Evolutionary conservation across 1,140 invertebrate species (phyloP), one percentile per base, ranked within the genome.

Genomic region (Centruroides sculpturatus): DNA sequence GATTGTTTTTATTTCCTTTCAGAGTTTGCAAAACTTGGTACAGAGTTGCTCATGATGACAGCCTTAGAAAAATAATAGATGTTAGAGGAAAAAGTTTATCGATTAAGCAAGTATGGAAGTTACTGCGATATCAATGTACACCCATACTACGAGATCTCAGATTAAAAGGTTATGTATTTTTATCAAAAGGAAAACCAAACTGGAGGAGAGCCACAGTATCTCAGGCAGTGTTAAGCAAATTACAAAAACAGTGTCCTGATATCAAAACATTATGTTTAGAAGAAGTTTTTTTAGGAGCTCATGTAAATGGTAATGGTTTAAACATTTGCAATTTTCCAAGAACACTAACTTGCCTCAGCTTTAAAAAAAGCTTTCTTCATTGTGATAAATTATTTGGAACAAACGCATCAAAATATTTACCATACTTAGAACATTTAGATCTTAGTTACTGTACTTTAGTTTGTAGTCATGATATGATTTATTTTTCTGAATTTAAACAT

Each of bases 11-110:
- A 23, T 56, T 11, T 48, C 47, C 49, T 56, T 50, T 35, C 13
- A 62, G 61, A 36, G 61, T 62, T 35, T 62, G 61, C 47, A 57
- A 47, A 9, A 49, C 53, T n/a, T 62, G 61, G 61, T 23, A 56
- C 35, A 4, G 13, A 4, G 7, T 62, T 46, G 9, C 57, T 13
- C 49, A 56, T 3, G 52, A 56, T 35, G 50, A 54, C 34, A 51
- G 47, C 47, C 41, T 62, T 8, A 55, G 47, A 13, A 62, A 56
- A 35, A 34, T 23, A 41, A 62, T 62, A 10, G 9, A 35, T 13
- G 34, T 62, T 23, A 55, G 34, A 11, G 53, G 46, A 11, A 34
- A n/a, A 46, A 12, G 7, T 5, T 11, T 4, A 9, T 8, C 35
- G 35, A 12, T 52, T 62, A 12, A 23, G 34, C 13, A 55, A 47